Percentiles rank a stretch among this genome's conserved stretches.
phyloP scores from a whole-genome alignment of 1,140 invertebrate genomes.

The Grapholita molesta region DNA sequence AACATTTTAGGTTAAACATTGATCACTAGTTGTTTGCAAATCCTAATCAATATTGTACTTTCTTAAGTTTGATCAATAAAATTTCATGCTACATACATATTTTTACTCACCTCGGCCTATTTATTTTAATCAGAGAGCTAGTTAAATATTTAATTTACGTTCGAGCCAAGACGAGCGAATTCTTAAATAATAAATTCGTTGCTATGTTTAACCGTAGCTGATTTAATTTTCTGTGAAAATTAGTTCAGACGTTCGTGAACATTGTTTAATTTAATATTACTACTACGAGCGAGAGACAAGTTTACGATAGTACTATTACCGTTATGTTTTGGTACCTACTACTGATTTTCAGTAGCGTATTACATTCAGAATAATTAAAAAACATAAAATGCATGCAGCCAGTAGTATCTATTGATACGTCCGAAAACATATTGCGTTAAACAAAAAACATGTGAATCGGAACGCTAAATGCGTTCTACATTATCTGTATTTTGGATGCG shows the following conservation, averaged over 20 bases:
- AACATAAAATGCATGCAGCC: neutral
- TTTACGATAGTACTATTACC: neutral
- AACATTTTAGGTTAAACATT: too few relatives aligned
- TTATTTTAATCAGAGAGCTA: slow-evolving; percentile 1
- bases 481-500: neutral
- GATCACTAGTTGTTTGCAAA: neutral
- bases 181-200: slow-evolving; percentile 15
- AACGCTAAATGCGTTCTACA: neutral
- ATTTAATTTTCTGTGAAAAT: slow-evolving; percentile 14
- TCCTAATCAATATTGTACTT: neutral
- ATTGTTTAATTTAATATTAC: slow-evolving; percentile 13
- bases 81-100: neutral
- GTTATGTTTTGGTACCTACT: neutral
- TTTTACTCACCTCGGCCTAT: neutral
- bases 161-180: neutral
- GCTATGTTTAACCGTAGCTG: neutral
- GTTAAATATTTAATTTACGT: slow-evolving; percentile 9
- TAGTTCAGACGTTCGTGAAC: slow-evolving; percentile 4
- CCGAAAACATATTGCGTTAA: neutral
- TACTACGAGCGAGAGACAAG: neutral
- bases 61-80: neutral
- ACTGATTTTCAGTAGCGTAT: neutral
- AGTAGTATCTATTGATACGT: neutral
- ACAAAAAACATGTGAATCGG: neutral
- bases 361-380: neutral